Percentiles rank a stretch among this genome's conserved stretches.
These are phyloP conservation scores for Podotricha telesiphe DNA, from an alignment of 2,888 invertebrate species.

Conservation along the genomic window DNA sequence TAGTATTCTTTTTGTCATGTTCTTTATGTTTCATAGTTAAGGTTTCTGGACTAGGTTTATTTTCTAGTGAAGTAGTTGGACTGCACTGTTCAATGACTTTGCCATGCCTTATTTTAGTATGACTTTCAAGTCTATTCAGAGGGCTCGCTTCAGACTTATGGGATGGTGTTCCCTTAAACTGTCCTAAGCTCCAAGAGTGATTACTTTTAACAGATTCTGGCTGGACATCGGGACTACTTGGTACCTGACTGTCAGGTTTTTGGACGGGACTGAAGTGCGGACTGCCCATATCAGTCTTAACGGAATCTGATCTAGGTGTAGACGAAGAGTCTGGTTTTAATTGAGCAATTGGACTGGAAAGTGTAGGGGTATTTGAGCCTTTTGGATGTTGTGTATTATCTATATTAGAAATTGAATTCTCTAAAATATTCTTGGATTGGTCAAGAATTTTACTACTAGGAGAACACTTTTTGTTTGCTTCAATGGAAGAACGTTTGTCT, in stretches of 20 bases:
- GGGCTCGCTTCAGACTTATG: constrained; percentile 79
- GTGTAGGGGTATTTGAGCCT: constrained; percentile 62
- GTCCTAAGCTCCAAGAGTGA: constrained; percentile 72
- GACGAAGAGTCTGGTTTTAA: constrained; percentile 76
- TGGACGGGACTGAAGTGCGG: constrained; percentile 76
- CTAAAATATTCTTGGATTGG: constrained; percentile 54
- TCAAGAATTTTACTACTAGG: constrained; percentile 62
- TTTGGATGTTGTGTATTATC: constrained; percentile 56
- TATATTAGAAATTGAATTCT: constrained; percentile 50
- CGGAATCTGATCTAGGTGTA: constrained; percentile 69
- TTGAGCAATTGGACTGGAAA: constrained; percentile 71
- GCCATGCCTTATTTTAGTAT: constrained; percentile 69
- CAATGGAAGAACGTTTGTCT: constrained; percentile 53
- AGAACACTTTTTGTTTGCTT: constrained; percentile 55
- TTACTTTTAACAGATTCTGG: constrained; percentile 64
- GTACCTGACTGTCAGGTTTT: constrained; percentile 78
- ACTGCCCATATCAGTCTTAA: constrained; percentile 67
- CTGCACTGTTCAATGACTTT: constrained; percentile 78
- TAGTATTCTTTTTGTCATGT: constrained; percentile 73
- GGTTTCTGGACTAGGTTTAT: constrained; percentile 75
- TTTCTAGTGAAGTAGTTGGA: constrained; percentile 76
- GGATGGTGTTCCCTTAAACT: constrained; percentile 74
- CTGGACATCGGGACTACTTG: constrained; percentile 73
- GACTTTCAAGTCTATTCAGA: constrained; percentile 71
- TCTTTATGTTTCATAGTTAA: constrained; percentile 56